Evolutionary conservation across 1,140 invertebrate genomes (phyloP).

Genomic region (Camponotus floridanus): DNA sequence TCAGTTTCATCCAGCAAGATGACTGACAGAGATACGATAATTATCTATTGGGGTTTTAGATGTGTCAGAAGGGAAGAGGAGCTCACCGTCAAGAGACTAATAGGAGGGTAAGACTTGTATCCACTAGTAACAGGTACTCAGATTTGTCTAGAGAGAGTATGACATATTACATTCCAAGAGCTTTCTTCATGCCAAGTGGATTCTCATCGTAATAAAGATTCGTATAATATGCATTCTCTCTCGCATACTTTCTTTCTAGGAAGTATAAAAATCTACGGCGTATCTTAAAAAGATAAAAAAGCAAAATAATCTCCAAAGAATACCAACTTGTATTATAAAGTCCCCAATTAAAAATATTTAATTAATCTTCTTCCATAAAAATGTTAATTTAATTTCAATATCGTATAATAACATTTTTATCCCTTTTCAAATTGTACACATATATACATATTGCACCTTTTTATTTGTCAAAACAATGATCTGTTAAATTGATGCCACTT

Average conservation of each 20-base stretch:
- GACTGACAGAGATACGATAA: slow-evolving; percentile 60
- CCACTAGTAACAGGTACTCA: slow-evolving; percentile 4
- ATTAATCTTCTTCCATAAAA: not conserved
- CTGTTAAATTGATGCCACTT: not conserved
- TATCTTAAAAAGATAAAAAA: not conserved
- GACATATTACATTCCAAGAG: slow-evolving; percentile 8
- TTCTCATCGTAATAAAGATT: not conserved
- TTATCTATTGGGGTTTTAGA: slow-evolving; percentile 55
- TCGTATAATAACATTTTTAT: no score
- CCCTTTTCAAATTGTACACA: not conserved
- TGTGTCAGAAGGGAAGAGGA: slow-evolving; percentile 40
- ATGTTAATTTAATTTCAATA: not conserved
- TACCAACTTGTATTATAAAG: not conserved
- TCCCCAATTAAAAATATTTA: not conserved
- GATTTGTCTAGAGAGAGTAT: slow-evolving; percentile 12
- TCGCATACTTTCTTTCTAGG: not conserved
- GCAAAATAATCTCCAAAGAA: not conserved
- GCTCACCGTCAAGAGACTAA: slow-evolving; percentile 32
- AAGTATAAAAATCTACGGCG: not conserved
- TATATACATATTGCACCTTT: not conserved
- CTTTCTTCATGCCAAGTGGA: not conserved
- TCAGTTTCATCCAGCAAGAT: slow-evolving; percentile 42
- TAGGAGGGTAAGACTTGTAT: slow-evolving; percentile 24
- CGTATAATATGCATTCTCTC: not conserved
- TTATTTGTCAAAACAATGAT: not conserved